Percentiles rank a stretch among this genome's conserved stretches.
These are phyloP conservation scores for Sebastes schlegelii DNA, from an alignment of 2,113 vertebrate species.

Conservation along the genomic window DNA sequence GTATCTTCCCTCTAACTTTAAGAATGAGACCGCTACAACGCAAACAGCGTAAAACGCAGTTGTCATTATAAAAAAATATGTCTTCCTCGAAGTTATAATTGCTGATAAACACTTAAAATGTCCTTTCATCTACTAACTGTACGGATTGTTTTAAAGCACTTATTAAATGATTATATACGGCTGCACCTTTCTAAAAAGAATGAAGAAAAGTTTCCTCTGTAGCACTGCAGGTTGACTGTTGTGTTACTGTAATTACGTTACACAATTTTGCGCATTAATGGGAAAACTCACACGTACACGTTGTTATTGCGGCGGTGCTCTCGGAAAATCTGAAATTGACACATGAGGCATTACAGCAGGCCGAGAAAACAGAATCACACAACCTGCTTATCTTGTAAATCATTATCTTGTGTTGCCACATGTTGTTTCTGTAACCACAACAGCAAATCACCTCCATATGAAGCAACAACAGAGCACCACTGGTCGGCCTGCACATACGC, in stretches of 20 bases:
- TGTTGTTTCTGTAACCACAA: not conserved
- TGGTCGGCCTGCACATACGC: not conserved
- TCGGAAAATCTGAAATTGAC: not conserved
- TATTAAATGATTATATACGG: not conserved
- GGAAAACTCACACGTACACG: not conserved
- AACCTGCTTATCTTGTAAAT: conserved; percentile 44
- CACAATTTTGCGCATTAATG: not conserved
- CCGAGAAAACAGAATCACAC: conserved; percentile 15
- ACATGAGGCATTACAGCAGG: not conserved
- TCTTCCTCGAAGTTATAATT: not conserved
- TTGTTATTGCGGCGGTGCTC: not conserved
- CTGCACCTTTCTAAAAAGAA: not conserved
- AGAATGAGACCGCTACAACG: too few relatives aligned
- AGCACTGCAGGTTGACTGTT: not conserved
- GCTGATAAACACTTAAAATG: not conserved
- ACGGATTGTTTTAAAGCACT: not conserved
- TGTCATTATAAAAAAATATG: not conserved
- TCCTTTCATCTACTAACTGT: not conserved
- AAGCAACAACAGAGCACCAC: not conserved
- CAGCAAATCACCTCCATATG: not conserved
- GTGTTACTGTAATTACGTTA: not conserved
- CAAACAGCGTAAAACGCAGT: not conserved
- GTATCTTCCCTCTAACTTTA: too few relatives aligned
- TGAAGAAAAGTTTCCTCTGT: not conserved
- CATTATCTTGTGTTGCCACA: conserved; percentile 42